Evolutionary conservation across 1,140 invertebrate genomes (phyloP).

Genomic region (Heliconius hewitsoni): DNA sequence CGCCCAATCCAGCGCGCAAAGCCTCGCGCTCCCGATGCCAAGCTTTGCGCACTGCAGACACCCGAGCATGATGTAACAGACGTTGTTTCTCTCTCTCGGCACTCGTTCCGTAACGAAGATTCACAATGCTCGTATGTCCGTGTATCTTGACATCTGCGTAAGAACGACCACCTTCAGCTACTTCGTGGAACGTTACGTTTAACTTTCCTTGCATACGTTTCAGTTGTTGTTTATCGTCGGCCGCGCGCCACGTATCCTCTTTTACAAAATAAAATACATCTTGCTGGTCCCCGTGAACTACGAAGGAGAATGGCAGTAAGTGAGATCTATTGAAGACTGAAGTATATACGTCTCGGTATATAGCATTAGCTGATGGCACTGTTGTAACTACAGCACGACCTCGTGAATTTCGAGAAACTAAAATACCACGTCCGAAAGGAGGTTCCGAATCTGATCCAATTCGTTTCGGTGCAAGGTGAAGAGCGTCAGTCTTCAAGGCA

Average conservation of each 20-base stretch:
- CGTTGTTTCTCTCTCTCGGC: slow-evolving; percentile 93
- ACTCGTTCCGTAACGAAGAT: slow-evolving; percentile 93
- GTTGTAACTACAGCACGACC: slow-evolving; percentile 92
- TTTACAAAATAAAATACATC: slow-evolving; percentile 98
- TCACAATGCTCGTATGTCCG: slow-evolving; percentile 90
- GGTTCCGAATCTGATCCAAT: slow-evolving; percentile 90
- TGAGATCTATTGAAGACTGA: slow-evolving; percentile 96
- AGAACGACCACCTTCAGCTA: slow-evolving; percentile 86
- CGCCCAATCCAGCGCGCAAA: slow-evolving; percentile 88
- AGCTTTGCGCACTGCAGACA: slow-evolving; percentile 92
- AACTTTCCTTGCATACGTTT: slow-evolving; percentile 94
- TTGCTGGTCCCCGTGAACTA: slow-evolving; percentile 93
- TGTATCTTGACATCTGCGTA: slow-evolving; percentile 94
- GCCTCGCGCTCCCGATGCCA: slow-evolving; percentile 95
- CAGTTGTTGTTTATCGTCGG: slow-evolving; percentile 93
- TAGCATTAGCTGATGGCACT: slow-evolving; percentile 92
- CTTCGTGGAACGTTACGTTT: slow-evolving; percentile 96
- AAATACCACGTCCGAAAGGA: slow-evolving; percentile 94
- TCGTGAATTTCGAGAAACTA: slow-evolving; percentile 90
- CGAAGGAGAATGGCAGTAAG: slow-evolving; percentile 93
- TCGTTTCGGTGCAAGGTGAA: slow-evolving; percentile 86
- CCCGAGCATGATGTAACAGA: slow-evolving; percentile 92
- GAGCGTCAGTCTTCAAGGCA: slow-evolving; percentile 87
- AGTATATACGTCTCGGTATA: slow-evolving; percentile 95
- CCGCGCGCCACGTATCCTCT: slow-evolving; percentile 92